Evolutionary conservation across 2,797 vertebrate species (phyloP).

Genomic region (Manis crassicaudata): DNA sequence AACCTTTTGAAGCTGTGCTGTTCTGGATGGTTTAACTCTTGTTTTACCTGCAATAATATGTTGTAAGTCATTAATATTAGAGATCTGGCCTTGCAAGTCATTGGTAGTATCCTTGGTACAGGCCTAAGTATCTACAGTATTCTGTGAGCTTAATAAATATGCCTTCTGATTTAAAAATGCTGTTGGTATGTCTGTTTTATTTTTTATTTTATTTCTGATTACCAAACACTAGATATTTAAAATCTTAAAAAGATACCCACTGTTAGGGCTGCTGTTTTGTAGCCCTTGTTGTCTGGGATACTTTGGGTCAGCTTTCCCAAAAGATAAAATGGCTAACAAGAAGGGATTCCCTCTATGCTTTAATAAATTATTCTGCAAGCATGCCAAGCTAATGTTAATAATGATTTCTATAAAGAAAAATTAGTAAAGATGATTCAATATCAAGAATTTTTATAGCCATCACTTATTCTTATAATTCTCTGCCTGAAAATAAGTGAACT

Average conservation of each 20-base stretch:
- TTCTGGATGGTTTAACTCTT: background rate
- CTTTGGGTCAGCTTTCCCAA: constrained; percentile 11
- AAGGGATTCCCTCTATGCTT: background rate
- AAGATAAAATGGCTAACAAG: background rate
- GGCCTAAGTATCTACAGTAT: background rate
- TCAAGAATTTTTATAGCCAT: background rate
- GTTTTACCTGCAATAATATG: background rate
- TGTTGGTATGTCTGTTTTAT: background rate
- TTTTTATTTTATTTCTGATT: background rate
- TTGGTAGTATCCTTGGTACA: background rate
- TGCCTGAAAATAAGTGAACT: constrained; percentile 8
- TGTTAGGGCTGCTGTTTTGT: background rate
- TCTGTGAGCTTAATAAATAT: constrained; percentile 42
- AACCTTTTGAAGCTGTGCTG: background rate
- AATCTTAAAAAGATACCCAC: background rate
- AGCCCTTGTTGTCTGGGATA: background rate
- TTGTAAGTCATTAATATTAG: background rate
- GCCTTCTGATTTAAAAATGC: background rate
- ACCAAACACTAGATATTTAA: constrained; percentile 26
- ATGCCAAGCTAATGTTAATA: constrained; percentile 14
- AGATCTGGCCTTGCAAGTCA: background rate
- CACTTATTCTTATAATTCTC: background rate
- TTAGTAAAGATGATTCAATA: background rate
- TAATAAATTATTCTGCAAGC: constrained; percentile 5
- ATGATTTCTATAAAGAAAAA: background rate